A percentile compares a stretch with the other conserved stretches of the same genome.
phyloP scores from a whole-genome alignment of 1,140 invertebrate species.

The Planococcus citri region DNA sequence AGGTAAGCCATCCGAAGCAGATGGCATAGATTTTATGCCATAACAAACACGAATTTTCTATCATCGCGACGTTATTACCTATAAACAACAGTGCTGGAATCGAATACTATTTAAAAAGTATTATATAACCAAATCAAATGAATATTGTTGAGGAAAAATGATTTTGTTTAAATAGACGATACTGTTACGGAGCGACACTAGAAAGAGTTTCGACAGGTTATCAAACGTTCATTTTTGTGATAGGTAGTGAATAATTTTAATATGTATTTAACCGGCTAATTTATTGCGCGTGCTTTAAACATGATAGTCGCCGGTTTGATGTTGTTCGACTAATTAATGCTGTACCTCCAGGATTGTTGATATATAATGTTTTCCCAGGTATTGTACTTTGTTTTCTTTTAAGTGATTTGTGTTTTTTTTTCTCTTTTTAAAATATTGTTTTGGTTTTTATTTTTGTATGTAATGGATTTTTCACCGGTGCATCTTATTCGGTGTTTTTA shows the following conservation, averaged over 20 bases:
- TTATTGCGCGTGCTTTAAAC: background rate
- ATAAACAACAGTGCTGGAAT: background rate
- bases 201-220: background rate
- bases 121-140: constrained; percentile 15
- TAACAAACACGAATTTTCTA: constrained; percentile 1
- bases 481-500: too few relatives aligned
- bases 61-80: background rate
- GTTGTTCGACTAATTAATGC: background rate
- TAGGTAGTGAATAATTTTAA: background rate
- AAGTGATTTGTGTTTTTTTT: background rate
- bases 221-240: background rate
- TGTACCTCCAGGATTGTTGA: background rate
- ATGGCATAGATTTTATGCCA: constrained; percentile 12
- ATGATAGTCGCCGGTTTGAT: background rate
- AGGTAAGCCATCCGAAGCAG: constrained; percentile 6
- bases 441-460: background rate
- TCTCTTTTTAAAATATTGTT: background rate
- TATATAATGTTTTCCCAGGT: background rate
- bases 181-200: background rate
- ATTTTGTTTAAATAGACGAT: background rate
- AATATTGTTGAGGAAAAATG: constrained; percentile 12
- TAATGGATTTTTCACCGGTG: too few relatives aligned
- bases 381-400: background rate
- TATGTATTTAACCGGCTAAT: background rate
- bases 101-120: background rate